Evolutionary conservation across 2,888 invertebrate genomes (phyloP).

Genomic region (Augochlorella aurata): DNA sequence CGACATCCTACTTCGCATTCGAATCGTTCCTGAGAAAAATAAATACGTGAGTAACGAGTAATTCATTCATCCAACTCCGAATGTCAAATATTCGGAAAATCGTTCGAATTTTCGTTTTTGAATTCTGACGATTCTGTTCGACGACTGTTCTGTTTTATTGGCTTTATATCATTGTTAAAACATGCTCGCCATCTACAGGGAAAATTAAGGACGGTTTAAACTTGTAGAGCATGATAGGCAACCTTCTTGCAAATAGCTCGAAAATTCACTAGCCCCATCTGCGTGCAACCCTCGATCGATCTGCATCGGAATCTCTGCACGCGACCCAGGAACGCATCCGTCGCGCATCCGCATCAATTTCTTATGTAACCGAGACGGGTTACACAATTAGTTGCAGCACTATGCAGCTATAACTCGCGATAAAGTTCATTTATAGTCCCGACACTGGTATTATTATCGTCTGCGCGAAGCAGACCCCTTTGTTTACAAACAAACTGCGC

Average conservation of each 20-base stretch:
- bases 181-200: not conserved
- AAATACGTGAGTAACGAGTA: constrained; percentile 36
- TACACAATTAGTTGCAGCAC: constrained; percentile 35
- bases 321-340: constrained; percentile 11
- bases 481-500: constrained; percentile 62
- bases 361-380: constrained; percentile 43
- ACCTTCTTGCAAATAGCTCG: not conserved
- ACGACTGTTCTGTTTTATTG: not conserved
- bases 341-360: constrained; percentile 32
- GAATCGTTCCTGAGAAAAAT: constrained; percentile 12
- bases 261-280: not conserved
- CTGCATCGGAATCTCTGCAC: constrained; percentile 10
- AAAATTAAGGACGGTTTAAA: not conserved
- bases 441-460: constrained; percentile 25
- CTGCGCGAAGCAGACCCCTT: constrained; percentile 20
- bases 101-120: not conserved
- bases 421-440: constrained; percentile 38
- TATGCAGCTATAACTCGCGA: constrained; percentile 38
- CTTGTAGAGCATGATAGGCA: not conserved
- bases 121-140: not conserved
- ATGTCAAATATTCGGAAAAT: not conserved
- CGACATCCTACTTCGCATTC: constrained; percentile 4
- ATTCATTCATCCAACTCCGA: not conserved
- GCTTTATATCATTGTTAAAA: not conserved
- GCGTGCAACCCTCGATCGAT: constrained; percentile 17